Evolutionary conservation across 2,797 vertebrate genomes (phyloP).

Genomic region (Enoplosus armatus): DNA sequence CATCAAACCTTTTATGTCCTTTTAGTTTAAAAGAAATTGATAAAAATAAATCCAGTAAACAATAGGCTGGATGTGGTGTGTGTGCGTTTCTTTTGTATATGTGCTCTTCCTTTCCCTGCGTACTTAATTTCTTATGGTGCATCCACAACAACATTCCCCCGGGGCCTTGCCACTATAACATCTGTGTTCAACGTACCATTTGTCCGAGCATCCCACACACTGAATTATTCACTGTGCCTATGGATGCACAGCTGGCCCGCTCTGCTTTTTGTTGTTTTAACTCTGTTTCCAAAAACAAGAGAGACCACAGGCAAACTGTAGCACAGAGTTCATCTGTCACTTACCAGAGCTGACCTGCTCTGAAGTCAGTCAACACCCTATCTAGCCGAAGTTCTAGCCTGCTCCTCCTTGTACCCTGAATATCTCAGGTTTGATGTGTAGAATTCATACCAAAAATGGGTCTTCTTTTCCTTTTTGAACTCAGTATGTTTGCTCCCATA

Average conservation of each 20-base stretch:
- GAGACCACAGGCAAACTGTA: slow-evolving; percentile 40
- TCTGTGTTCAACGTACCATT: slow-evolving; percentile 47
- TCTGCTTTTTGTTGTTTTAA: slow-evolving; percentile 61
- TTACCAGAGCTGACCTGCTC: slow-evolving; percentile 45
- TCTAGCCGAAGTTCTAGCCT: slow-evolving; percentile 2
- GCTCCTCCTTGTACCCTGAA: slow-evolving; percentile 30
- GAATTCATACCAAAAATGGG: slow-evolving; percentile 29
- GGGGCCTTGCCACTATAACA: slow-evolving; percentile 18
- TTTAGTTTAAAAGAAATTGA: neutral
- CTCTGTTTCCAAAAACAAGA: slow-evolving; percentile 47
- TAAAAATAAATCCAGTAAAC: no score
- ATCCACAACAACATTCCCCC: slow-evolving; percentile 6
- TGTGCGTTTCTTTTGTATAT: neutral
- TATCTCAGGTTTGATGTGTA: slow-evolving; percentile 42
- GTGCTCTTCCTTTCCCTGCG: neutral
- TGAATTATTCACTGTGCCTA: slow-evolving; percentile 67
- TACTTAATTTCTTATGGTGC: slow-evolving; percentile 4
- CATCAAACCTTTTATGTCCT: neutral
- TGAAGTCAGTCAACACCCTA: slow-evolving; percentile 32
- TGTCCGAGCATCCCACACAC: slow-evolving; percentile 30
- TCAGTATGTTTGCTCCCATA: slow-evolving; percentile 25
- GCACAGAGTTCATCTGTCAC: slow-evolving; percentile 44
- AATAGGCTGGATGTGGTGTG: neutral
- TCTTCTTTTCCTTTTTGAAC: slow-evolving; percentile 31
- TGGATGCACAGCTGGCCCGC: slow-evolving; percentile 40